A percentile compares a stretch with the other conserved stretches of the same genome.
Conservation (phyloP, 2,797 vertebrate genomes). For the Tapera naevia region DNA sequence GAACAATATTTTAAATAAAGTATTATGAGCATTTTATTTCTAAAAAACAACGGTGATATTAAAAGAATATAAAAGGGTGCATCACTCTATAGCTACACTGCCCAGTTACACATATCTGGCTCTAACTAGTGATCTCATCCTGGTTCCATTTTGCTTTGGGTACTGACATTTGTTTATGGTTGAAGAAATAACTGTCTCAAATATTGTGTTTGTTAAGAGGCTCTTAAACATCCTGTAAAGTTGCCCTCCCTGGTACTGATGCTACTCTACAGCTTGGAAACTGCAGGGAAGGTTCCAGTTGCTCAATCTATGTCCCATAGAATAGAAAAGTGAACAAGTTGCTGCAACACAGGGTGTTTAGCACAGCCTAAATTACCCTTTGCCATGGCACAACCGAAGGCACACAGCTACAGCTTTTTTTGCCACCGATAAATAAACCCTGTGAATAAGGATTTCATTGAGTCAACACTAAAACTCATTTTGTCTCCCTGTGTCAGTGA, state of each 20-base stretch:
- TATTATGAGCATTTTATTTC: neutral
- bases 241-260: neutral
- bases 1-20: neutral
- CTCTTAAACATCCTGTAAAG: neutral
- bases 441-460: neutral
- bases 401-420: neutral
- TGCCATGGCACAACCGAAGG: neutral
- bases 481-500: neutral
- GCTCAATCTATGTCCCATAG: neutral
- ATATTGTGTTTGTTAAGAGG: neutral
- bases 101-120: neutral
- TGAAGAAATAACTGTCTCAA: neutral
- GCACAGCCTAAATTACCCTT: neutral
- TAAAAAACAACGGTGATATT: neutral
- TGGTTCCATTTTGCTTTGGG: neutral
- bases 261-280: neutral
- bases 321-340: neutral
- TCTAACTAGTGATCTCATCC: neutral
- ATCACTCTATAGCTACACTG: neutral
- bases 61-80: neutral
- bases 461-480: neutral
- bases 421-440: neutral
- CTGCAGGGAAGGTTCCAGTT: neutral
- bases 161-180: neutral
- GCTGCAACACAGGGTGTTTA: neutral